Evolutionary conservation across 2,113 vertebrate species (phyloP), one percentile per base, ranked within the genome.

Genomic region (Callithrix jacchus): DNA sequence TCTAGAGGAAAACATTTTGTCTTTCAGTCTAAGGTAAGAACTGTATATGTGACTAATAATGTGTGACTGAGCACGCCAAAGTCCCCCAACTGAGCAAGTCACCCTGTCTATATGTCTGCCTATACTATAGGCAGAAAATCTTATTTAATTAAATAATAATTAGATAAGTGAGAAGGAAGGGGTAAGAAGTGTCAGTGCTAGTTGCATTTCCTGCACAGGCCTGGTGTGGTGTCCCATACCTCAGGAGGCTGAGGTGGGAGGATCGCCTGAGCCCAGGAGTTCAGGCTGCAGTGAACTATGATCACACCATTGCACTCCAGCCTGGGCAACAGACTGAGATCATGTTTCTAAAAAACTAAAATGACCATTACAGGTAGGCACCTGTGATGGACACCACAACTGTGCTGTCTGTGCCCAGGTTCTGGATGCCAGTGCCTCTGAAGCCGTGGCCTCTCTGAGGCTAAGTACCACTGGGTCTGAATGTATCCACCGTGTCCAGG

Each of bases 131-230:
- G 92, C 11, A 0, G 61, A 87, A 54, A 16, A 16, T 81, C 86
- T 87, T 40, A 25, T 49, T 49, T 82, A 89, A 93, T 92, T 87
- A 91, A 66, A 45, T 58, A 54, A 12, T 42, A 70, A 74, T 92
- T 66, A 89, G 79, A 6, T 87, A 83, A 92, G 94, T 64, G 93
- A 80, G 88, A 80, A 64, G 21, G 25, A 87, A 77, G 52, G 68
- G 66, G 40, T 52, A 23, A 87, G 93, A 70, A 37, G 4, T n/a
- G 32, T 7, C 16, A 20, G 45, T 68, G 73, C 83, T 61, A 93
- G 52, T 73, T 82, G 89, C 94, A 79, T 89, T 52, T 49, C 86
- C 58, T 17, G 35, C 27, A 21, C 73, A 73, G 92, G 30, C 73
- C 61, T 64, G 27, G 61, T 13, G 5, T 30, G 61, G 27, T 30